These are phyloP conservation scores for Holothuria leucospilota DNA, from an alignment of 53 echinoderm and acorn worm genomes.

Conservation along the genomic window DNA sequence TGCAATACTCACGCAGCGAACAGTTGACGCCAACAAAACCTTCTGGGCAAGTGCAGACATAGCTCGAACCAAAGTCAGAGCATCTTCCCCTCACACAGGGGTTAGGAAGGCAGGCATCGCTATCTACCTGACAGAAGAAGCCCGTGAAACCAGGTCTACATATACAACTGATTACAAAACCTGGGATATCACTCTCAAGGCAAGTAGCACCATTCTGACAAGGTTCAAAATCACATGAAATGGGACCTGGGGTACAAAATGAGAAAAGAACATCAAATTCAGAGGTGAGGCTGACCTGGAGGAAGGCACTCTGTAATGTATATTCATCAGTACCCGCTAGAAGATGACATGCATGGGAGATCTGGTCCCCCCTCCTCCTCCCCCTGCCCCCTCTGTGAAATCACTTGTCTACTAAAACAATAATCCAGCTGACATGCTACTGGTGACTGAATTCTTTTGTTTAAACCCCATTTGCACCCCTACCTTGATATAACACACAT, in stretches of 20 bases:
- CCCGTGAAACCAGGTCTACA: constrained; percentile 60
- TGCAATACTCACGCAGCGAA: constrained; percentile 9
- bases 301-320: too few species aligned
- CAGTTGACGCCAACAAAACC: constrained; percentile 66
- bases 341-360: too few species aligned
- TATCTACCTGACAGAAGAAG: constrained; percentile 43
- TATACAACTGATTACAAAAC: constrained; percentile 25
- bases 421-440: too few species aligned
- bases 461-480: too few species aligned
- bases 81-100: constrained; percentile 47
- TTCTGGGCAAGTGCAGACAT: constrained; percentile 57
- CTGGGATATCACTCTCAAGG: neutral
- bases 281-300: too few species aligned
- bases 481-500: too few species aligned
- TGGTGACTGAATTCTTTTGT: too few species aligned
- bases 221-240: constrained; percentile 69
- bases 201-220: constrained; percentile 77
- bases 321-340: too few species aligned
- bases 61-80: neutral
- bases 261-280: neutral
- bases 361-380: too few species aligned
- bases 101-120: constrained; percentile 12
- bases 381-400: too few species aligned
- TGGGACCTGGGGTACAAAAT: constrained; percentile 17
- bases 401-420: too few species aligned